phyloP scores from a whole-genome alignment of 2,888 invertebrate species.

The Euspilapteryx auroguttella region DNA sequence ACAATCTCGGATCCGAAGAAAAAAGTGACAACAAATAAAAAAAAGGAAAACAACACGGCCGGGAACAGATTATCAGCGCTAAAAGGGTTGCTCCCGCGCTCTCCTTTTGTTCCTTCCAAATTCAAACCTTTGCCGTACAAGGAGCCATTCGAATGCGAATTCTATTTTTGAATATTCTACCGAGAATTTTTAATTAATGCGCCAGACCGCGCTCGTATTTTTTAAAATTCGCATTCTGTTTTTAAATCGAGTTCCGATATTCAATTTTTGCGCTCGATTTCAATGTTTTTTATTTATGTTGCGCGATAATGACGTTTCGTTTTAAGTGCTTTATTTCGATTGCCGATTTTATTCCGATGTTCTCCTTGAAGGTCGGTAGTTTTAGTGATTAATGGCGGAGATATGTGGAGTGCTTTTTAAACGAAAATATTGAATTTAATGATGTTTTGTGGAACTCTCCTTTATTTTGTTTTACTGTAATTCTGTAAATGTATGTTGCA shows the following conservation, averaged over 20 bases:
- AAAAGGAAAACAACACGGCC: slow-evolving; percentile 45
- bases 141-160: slow-evolving; percentile 60
- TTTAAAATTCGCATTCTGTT: slow-evolving; percentile 55
- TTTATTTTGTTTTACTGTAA: slow-evolving; percentile 7
- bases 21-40: slow-evolving; percentile 60
- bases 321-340: slow-evolving; percentile 62
- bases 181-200: slow-evolving; percentile 63
- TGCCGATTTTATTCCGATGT: slow-evolving; percentile 60
- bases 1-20: slow-evolving; percentile 55
- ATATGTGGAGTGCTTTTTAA: slow-evolving; percentile 59
- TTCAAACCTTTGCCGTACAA: slow-evolving; percentile 58
- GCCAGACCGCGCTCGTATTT: slow-evolving; percentile 53
- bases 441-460: slow-evolving; percentile 47
- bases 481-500: background rate
- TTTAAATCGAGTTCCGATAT: slow-evolving; percentile 58
- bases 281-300: slow-evolving; percentile 53
- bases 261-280: slow-evolving; percentile 60
- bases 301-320: slow-evolving; percentile 61
- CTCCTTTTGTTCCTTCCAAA: slow-evolving; percentile 59
- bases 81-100: slow-evolving; percentile 61
- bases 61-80: slow-evolving; percentile 61
- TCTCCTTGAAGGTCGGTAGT: slow-evolving; percentile 57
- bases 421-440: slow-evolving; percentile 58
- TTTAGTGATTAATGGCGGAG: slow-evolving; percentile 58
- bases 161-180: slow-evolving; percentile 63